Base-by-base conservation (phyloP, 2,113 vertebrate species). In the Bujurquina vittata region DNA sequence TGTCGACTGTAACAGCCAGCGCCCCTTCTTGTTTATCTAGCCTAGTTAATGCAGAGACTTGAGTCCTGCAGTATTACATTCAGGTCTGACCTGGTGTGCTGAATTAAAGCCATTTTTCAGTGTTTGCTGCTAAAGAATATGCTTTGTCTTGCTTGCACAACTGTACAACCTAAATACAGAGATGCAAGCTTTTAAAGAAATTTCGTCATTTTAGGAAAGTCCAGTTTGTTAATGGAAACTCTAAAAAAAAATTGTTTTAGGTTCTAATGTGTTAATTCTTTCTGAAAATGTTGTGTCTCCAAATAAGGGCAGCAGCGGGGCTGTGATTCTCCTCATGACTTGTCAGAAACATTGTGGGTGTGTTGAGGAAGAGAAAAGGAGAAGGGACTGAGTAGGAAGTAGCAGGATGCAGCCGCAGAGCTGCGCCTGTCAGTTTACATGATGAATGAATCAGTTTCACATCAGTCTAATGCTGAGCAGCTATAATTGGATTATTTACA, bases 401-500 rank as follows among this genome's bases (percentile, higher is more conserved):
- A 35, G 73, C 72, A 55, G 81, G 80, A 89, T 56, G 37, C 80
- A 72, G 86, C 84, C 67, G 26, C 81, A 22, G 69, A 87, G 80
- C 72, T 78, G 79, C 40, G 72, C 58, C 81, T 92, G 92, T 94
- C 94, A 93, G 83, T 89, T 93, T 87, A 90, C 83, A 94, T 94
- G 95, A 96, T 95, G 91, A 92, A 96, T 96, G 94, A 92, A 94
- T 93, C 86, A 72, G 89, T 89, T 90, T 94, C 93, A 94, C 93
- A 95, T 95, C 93, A 94, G 87, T 93, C 92, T 95, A 93, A 94
- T 89, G 87, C 90, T 87, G 87, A 91, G 79, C 91, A 88, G 89
- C 91, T 82, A 87, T 94, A 95, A 95, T 94, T 93, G 92, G 94
- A 95, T 94, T 95, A 95, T 95, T 93, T 92, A 94, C 92, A 92